Conservation (phyloP, 2,888 invertebrate genomes). For the Punctoribates punctum region DNA sequence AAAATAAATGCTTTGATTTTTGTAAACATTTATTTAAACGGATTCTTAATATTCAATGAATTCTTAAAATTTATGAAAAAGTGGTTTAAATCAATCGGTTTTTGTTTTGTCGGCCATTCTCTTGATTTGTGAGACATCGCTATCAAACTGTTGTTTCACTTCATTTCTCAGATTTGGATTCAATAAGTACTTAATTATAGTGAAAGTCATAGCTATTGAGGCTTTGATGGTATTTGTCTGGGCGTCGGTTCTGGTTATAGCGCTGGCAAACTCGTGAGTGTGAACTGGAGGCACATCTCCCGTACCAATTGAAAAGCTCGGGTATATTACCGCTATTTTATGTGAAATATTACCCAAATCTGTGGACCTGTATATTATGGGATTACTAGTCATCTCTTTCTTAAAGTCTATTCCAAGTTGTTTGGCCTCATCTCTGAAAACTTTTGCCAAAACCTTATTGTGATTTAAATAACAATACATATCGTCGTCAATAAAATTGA, state of each 20-base stretch:
- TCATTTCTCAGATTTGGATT: neutral
- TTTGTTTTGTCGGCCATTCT: too few species aligned
- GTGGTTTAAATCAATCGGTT: too few species aligned
- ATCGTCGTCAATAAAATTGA: neutral
- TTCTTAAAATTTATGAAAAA: too few species aligned
- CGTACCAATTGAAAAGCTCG: neutral
- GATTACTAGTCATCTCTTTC: neutral
- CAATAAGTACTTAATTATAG: constrained; percentile 20
- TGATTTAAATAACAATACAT: neutral
- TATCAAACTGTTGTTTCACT: constrained; percentile 9
- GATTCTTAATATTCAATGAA: too few species aligned
- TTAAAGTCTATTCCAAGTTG: neutral
- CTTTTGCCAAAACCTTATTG: constrained; percentile 16
- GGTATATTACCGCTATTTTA: constrained; percentile 5
- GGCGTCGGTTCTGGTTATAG: constrained; percentile 6
- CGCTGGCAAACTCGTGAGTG: neutral
- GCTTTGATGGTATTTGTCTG: constrained; percentile 18
- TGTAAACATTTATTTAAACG: too few species aligned
- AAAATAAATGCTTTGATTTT: too few species aligned
- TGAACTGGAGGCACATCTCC: neutral
- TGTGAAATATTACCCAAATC: constrained; percentile 28
- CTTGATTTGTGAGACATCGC: neutral
- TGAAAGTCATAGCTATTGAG: neutral
- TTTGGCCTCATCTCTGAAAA: constrained; percentile 28
- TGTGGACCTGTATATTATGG: constrained; percentile 1